A percentile compares a stretch with the other conserved stretches of the same genome.
phyloP scores from a whole-genome alignment of 2,888 invertebrate genomes.

The Halocaridina rubra region DNA sequence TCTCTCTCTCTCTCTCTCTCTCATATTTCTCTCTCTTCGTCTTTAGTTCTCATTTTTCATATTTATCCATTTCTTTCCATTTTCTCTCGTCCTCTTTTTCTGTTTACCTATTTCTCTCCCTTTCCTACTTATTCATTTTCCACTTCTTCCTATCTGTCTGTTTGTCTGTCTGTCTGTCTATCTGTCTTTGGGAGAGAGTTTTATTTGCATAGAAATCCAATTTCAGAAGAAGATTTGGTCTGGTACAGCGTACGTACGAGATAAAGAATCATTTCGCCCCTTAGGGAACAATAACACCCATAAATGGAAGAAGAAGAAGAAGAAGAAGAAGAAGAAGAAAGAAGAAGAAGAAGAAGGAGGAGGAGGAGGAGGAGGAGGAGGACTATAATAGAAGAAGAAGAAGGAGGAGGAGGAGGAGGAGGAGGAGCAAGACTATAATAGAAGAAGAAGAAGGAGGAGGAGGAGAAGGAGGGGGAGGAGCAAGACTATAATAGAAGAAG shows the following conservation, averaged over 20 bases:
- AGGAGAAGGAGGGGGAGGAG: not conserved
- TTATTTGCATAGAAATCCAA: not conserved
- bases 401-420: not conserved
- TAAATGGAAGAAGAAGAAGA: not conserved
- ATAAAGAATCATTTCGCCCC: too few species aligned
- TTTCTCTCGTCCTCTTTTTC: not conserved
- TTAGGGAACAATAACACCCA: not conserved
- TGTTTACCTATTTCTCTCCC: not conserved
- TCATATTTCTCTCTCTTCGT: not conserved
- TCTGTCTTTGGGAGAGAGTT: not conserved
- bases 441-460: not conserved
- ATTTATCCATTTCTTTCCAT: not conserved
- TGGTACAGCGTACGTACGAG: not conserved
- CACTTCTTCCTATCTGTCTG: not conserved
- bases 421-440: not conserved
- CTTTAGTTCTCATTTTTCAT: not conserved
- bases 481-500: not conserved
- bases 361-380: not conserved
- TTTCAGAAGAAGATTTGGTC: not conserved
- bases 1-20: not conserved
- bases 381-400: not conserved
- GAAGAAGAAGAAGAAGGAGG: not conserved
- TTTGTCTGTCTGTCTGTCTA: not conserved
- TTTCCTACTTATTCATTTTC: not conserved
- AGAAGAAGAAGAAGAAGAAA: not conserved